Conservation (phyloP, 2,888 invertebrate species). For the Archaeoteleia sp. region DNA sequence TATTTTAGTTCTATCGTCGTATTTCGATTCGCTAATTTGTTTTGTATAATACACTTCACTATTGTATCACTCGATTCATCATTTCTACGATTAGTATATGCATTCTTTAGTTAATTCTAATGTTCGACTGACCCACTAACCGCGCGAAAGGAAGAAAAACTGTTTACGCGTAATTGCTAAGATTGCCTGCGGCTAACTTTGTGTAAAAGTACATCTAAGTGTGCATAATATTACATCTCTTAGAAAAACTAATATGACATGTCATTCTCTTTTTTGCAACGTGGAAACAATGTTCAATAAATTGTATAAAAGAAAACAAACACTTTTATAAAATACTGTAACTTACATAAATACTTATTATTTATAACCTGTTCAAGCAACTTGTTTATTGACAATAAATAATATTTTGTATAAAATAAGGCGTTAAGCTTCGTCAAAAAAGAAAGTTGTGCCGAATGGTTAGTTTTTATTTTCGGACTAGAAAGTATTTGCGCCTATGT, state of each 20-base stretch:
- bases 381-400: too few relatives aligned
- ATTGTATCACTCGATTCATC: too few relatives aligned
- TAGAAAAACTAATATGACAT: neutral
- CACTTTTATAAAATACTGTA: too few relatives aligned
- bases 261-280: neutral
- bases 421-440: neutral
- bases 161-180: slow-evolving; percentile 32
- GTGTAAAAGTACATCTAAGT: slow-evolving; percentile 7
- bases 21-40: neutral
- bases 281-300: neutral
- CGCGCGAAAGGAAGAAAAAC: slow-evolving; percentile 48
- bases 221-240: slow-evolving; percentile 2
- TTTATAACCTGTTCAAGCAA: too few relatives aligned
- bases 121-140: slow-evolving; percentile 53
- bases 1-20: neutral
- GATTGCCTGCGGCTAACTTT: slow-evolving; percentile 9
- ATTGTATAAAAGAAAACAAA: slow-evolving; percentile 1
- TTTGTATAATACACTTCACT: too few relatives aligned
- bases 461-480: too few relatives aligned
- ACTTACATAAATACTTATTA: too few relatives aligned
- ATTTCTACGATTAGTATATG: slow-evolving; percentile 8
- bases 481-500: neutral
- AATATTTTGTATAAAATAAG: too few relatives aligned
- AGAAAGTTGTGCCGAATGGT: slow-evolving; percentile 4
- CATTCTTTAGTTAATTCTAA: slow-evolving; percentile 38